phyloP scores from a whole-genome alignment of 2,888 invertebrate genomes.

The Ophion slaviceki region DNA sequence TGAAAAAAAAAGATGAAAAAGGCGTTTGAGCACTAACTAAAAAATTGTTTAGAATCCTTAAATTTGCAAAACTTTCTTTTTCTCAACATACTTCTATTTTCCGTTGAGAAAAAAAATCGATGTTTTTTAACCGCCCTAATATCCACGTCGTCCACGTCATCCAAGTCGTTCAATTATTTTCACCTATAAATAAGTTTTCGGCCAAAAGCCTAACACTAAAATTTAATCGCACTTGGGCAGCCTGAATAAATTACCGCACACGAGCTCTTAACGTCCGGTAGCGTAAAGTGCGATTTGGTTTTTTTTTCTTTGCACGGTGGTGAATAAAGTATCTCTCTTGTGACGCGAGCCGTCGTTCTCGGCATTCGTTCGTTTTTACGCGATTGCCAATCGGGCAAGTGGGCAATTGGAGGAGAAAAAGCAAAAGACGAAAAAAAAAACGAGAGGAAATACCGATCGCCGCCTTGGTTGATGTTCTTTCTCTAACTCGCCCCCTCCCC shows the following conservation, averaged over 20 bases:
- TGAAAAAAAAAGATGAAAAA: no score
- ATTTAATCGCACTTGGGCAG: slow-evolving; percentile 10
- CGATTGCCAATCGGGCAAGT: slow-evolving; percentile 39
- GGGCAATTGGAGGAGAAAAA: not conserved
- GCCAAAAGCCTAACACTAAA: not conserved
- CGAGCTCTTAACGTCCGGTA: slow-evolving; percentile 1
- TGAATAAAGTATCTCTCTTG: slow-evolving; percentile 13
- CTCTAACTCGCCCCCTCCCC: not conserved
- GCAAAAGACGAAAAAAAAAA: not conserved
- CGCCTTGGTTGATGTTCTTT: not conserved
- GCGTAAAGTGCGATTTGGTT: not conserved
- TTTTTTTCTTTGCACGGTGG: not conserved
- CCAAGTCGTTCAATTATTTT: slow-evolving; percentile 33
- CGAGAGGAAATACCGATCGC: not conserved
- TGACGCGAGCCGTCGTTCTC: not conserved
- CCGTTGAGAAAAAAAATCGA: no score
- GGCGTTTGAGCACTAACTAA: no score
- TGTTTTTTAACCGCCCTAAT: not conserved
- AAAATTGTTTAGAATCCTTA: no score
- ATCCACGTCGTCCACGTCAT: slow-evolving; percentile 25
- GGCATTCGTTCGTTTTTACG: not conserved
- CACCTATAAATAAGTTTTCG: slow-evolving; percentile 33
- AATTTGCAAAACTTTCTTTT: no score
- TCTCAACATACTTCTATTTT: no score
- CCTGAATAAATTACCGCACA: slow-evolving; percentile 1